These are phyloP conservation scores for Cheilosia vernalis DNA, from an alignment of 2,888 invertebrate species.

Conservation along the genomic window DNA sequence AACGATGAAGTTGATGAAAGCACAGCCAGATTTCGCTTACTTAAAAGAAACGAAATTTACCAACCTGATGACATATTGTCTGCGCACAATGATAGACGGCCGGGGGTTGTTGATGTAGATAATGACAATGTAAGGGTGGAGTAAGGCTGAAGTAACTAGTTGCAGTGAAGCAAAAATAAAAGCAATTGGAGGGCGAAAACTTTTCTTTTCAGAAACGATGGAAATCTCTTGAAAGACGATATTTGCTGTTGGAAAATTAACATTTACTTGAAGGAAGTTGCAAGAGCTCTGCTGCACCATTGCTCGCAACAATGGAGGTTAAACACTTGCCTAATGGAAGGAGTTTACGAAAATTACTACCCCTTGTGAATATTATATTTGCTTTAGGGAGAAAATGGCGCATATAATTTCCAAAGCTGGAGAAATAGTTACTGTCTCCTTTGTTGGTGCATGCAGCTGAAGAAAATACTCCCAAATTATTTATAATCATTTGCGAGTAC, in stretches of 20 bases:
- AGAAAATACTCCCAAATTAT: no score
- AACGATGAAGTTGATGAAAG: constrained; percentile 61
- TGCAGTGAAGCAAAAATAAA: not conserved
- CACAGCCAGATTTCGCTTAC: constrained; percentile 2
- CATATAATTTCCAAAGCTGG: no score
- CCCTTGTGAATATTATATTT: not conserved
- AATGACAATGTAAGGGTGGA: constrained; percentile 25
- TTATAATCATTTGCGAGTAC: no score
- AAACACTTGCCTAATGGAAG: constrained; percentile 27
- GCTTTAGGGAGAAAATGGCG: no score
- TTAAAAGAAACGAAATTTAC: constrained; percentile 21
- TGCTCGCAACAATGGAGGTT: constrained; percentile 9
- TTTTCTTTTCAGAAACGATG: not conserved
- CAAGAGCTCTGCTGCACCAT: not conserved
- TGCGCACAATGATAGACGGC: constrained; percentile 35
- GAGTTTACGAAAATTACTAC: not conserved
- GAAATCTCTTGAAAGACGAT: not conserved
- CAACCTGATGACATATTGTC: constrained; percentile 71
- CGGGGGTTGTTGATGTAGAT: constrained; percentile 4
- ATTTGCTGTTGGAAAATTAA: constrained; percentile 15
- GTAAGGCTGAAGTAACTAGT: constrained; percentile 6
- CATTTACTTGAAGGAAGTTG: constrained; percentile 36
- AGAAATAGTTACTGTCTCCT: no score
- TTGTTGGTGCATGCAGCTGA: no score
- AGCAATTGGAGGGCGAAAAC: not conserved